A percentile compares a stretch with the other conserved stretches of the same genome.
Evolutionary conservation across 2,113 vertebrate species (phyloP).

Genomic region (Passer domesticus): DNA sequence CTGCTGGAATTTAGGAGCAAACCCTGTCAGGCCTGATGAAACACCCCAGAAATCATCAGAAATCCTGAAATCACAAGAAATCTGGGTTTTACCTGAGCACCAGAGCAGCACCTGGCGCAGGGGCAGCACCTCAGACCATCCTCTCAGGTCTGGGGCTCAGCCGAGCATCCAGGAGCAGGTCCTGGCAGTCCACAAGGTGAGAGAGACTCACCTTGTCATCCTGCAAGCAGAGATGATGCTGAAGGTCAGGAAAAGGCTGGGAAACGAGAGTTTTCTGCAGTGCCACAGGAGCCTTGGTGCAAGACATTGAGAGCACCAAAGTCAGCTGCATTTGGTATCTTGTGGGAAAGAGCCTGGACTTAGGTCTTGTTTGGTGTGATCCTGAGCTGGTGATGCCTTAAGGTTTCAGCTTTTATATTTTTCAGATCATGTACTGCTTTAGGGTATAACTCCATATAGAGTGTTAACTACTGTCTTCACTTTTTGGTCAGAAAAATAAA

Average conservation of each 20-base stretch:
- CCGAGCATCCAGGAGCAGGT: neutral
- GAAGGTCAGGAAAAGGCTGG: neutral
- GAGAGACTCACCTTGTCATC: neutral
- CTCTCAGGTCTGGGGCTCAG: neutral
- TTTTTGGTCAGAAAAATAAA: neutral
- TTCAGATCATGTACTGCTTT: too few relatives aligned
- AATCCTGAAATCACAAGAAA: neutral
- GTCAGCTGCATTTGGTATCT: neutral
- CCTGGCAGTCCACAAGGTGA: neutral
- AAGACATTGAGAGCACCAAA: neutral
- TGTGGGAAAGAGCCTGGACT: neutral
- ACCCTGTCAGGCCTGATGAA: neutral
- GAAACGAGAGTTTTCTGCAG: neutral
- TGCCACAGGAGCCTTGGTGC: neutral
- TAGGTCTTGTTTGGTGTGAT: neutral
- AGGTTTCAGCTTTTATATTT: neutral
- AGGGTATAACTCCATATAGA: neutral
- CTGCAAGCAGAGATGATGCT: neutral
- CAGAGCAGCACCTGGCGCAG: neutral
- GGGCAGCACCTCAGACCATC: neutral
- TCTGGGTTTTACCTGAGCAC: neutral
- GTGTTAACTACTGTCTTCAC: neutral
- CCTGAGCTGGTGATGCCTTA: neutral
- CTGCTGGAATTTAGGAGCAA: neutral
- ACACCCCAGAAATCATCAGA: neutral